A percentile compares a stretch with the other conserved stretches of the same genome.
Conservation (phyloP, 2,888 invertebrate genomes). For the Synergus umbraculus region DNA sequence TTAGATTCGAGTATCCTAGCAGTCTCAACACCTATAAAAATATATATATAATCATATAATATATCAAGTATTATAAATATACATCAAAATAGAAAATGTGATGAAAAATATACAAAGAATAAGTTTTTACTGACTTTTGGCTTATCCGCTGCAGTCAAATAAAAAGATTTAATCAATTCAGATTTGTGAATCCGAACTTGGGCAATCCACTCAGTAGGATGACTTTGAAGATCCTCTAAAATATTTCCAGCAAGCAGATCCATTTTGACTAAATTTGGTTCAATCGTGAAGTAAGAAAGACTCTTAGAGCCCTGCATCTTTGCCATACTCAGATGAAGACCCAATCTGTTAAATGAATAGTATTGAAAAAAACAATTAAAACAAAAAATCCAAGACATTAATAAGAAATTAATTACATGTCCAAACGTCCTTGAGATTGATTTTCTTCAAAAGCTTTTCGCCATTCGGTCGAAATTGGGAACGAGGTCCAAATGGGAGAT, state of each 20-base stretch:
- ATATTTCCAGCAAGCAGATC: slow-evolving; percentile 64
- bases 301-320: slow-evolving; percentile 62
- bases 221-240: slow-evolving; percentile 58
- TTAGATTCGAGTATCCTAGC: slow-evolving; percentile 69
- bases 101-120: background rate
- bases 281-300: slow-evolving; percentile 63
- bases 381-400: slow-evolving; percentile 9
- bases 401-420: slow-evolving; percentile 48
- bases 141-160: slow-evolving; percentile 66
- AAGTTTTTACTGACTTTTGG: slow-evolving; percentile 62
- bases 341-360: slow-evolving; percentile 58
- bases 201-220: slow-evolving; percentile 65
- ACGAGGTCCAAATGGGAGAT: slow-evolving; percentile 60
- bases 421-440: slow-evolving; percentile 48
- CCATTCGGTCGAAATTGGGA: slow-evolving; percentile 59
- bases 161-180: slow-evolving; percentile 69
- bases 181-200: slow-evolving; percentile 62
- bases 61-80: background rate
- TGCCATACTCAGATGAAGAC: slow-evolving; percentile 67
- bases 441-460: slow-evolving; percentile 50
- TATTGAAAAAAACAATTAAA: background rate
- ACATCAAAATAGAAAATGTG: background rate
- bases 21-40: slow-evolving; percentile 64
- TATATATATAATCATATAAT: background rate
- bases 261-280: slow-evolving; percentile 66